Base-by-base conservation (phyloP, 2,888 invertebrate species). In the Megamerina dolium region DNA sequence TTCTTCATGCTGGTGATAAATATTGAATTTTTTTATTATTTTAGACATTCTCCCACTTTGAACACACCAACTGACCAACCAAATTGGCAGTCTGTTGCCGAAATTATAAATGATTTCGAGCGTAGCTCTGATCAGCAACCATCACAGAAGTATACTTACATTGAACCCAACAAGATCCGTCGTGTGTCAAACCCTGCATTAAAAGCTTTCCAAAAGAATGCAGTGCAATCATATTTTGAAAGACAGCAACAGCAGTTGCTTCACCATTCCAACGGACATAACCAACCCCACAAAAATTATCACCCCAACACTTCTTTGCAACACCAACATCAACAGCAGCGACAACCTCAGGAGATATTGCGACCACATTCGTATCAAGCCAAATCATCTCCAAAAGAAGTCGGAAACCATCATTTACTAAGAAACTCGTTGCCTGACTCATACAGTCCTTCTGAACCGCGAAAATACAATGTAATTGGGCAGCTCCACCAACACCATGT, bases 171-270 rank as follows among this genome's bases (percentile, higher is more conserved):
- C 37, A 86, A 85, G 64, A 80, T 80, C 46, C 83, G 82, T 63
- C 76, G 81, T 49, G 78, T 85, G 23, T 80, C 84, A 20, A 82
- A 82, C 63, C 76, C 85, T 8, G 83, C 87, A 1, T 68, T 88
- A 21, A 88, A 87, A 68, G 85, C 84, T 12, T 82, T 86, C 48
- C 88, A 88, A 61, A 87, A 88, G 71, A 85, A 87, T 64, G 88
- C 88, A 1, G 74, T 89, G 6, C 74, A 87, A 46, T 85, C 85
- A 2, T 89, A 85, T 60, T 87, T 87, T 65, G 87, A 88, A 61
- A 74, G 86, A 35, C 85, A 86, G 56, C 79, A 80, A 56, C 71
- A 56, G 37, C 63, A 67, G 49, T 60, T 63, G 47, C 55, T 63
- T 59, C 85, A 85, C 52, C 77, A 78, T 45, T 55, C 51, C 56